Evolutionary conservation across 2,888 invertebrate species (phyloP).

Genomic region (Timema podura): DNA sequence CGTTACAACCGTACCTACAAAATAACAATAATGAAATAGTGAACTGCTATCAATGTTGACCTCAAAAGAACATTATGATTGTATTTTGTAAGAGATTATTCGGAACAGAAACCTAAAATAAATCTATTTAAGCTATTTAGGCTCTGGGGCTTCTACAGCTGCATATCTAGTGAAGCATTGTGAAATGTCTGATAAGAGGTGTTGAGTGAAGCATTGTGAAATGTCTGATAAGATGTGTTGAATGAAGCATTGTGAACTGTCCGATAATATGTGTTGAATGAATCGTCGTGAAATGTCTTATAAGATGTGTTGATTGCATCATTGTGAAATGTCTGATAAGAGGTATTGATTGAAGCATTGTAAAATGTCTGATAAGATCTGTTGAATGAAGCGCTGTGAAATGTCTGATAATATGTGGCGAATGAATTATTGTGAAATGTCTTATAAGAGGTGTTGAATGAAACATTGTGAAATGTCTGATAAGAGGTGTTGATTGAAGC

Average conservation of each 20-base stretch:
- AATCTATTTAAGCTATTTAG: no score
- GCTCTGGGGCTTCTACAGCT: no score
- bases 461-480: conserved; percentile 12
- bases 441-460: not conserved
- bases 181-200: not conserved
- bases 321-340: not conserved
- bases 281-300: not conserved
- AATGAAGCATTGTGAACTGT: conserved; percentile 18
- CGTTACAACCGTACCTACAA: no score
- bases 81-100: no score
- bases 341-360: not conserved
- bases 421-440: conserved; percentile 1
- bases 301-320: not conserved
- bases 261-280: not conserved
- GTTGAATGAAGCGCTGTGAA: conserved; percentile 23
- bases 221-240: not conserved
- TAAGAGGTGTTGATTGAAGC: not conserved
- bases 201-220: conserved; percentile 1
- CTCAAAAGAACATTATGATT: no score
- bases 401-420: not conserved
- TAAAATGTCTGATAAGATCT: not conserved
- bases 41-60: no score
- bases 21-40: no score
- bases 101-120: no score
- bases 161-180: no score